Conservation (phyloP, 1,140 invertebrate genomes). For the Calliopsis andreniformis region DNA sequence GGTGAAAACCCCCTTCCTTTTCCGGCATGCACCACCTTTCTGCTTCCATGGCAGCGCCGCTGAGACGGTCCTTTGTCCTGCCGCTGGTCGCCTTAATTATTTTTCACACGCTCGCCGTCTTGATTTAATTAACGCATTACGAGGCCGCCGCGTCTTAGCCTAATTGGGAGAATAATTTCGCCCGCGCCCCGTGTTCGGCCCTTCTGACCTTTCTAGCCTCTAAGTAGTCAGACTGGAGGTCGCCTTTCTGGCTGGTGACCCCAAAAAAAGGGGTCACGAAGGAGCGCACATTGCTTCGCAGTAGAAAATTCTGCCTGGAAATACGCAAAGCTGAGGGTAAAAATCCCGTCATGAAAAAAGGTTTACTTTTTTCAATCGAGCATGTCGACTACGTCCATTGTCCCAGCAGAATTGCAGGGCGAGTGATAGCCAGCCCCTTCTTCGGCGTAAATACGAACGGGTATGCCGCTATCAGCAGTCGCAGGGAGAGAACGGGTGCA, state of each 20-base stretch:
- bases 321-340: not conserved
- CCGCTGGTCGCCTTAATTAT: constrained; percentile 50
- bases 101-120: constrained; percentile 51
- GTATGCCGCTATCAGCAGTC: constrained; percentile 29
- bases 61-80: constrained; percentile 37
- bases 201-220: constrained; percentile 24
- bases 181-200: not conserved
- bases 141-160: constrained; percentile 33
- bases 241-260: not conserved
- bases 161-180: constrained; percentile 50
- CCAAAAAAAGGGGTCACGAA: not conserved
- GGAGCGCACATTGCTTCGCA: not conserved
- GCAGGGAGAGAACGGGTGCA: constrained; percentile 52
- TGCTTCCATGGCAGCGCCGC: constrained; percentile 13
- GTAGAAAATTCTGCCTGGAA: too few relatives aligned
- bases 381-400: constrained; percentile 6
- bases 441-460: constrained; percentile 21
- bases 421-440: not conserved
- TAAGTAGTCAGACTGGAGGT: constrained; percentile 35
- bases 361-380: not conserved
- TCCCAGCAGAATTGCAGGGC: not conserved
- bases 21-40: constrained; percentile 12
- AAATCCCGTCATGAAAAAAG: not conserved
- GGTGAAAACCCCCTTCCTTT: not conserved
- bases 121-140: constrained; percentile 56